Base-by-base conservation (phyloP, 2,113 vertebrate species). In the Crocuta crocuta region DNA sequence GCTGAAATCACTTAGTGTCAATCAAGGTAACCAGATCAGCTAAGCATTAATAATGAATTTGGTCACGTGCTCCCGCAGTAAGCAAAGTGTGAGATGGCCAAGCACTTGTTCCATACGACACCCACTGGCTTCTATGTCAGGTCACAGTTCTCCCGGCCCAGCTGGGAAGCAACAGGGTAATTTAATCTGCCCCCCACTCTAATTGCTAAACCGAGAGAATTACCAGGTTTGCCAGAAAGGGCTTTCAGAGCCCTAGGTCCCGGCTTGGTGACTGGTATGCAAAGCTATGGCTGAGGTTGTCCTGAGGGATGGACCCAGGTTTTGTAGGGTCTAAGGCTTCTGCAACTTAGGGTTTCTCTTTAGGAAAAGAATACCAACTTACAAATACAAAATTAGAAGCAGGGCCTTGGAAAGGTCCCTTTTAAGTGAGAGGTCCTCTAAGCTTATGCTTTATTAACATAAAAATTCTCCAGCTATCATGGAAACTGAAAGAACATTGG, bases 191-290 rank as follows among this genome's bases (percentile, higher is more conserved):
- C 76, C 81, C 65, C 91, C 89, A 96, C 89, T 98, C 98, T 99
- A 99, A 99, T 98, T 98, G 98, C 98, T 98, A 97, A 98, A 99
- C 98, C 96, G 99, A 98, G 98, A 98, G 98, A 98, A 98, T 99
- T 98, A 99, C 97, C 98, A 98, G 98, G 98, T 63, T 53, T 97
- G 88, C 96, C 86, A 88, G 91, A 71, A 79, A 85, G 61, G n/a
- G 58, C n/a, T 92, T 68, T 82, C 55, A 65, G 89, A 95, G 73
- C 35, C 23, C 58, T 16, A 35, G 70, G 61, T 88, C 86, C 31
- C 50, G 74, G 74, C 28, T 68, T 33, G 48, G 91, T 63, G 61
- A 31, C 61, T 12, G 28, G 68, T 39, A 61, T 7, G 31, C 58
- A 73, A 53, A 85, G 50, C 43, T 61, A 71, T 26, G 19, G 45